phyloP scores from a whole-genome alignment of 2,797 vertebrate genomes.

The Squalus acanthias region DNA sequence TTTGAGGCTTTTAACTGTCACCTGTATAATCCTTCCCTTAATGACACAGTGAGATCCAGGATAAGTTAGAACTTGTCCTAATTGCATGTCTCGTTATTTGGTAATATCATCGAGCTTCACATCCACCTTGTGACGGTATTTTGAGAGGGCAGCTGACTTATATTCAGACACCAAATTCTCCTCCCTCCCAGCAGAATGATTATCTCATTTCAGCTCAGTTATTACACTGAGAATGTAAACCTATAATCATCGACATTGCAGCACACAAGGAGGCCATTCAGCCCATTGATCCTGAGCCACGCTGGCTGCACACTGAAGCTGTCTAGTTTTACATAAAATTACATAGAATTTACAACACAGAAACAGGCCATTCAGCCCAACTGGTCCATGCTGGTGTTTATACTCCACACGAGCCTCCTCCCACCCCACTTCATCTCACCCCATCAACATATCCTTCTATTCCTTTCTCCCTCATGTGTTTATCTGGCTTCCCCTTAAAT shows the following conservation, averaged over 20 bases:
- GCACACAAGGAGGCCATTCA: neutral
- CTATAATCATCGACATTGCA: neutral
- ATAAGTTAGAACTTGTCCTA: neutral
- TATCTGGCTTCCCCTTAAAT: no score
- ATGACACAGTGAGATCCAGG: neutral
- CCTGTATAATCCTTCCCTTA: neutral
- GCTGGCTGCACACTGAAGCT: neutral
- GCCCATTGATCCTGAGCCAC: neutral
- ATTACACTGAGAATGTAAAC: neutral
- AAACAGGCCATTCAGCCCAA: neutral
- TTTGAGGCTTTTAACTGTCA: constrained; percentile 20
- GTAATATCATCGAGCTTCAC: neutral
- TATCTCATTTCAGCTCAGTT: neutral
- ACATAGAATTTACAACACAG: neutral
- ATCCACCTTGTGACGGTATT: neutral
- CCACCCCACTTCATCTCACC: neutral
- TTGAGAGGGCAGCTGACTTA: neutral
- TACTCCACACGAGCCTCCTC: neutral
- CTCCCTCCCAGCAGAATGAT: neutral
- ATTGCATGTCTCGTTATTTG: neutral
- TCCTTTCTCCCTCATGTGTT: neutral
- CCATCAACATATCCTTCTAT: neutral
- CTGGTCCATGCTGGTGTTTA: no score
- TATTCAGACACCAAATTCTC: neutral
- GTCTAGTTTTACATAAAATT: neutral